These are phyloP conservation scores for Neolamprologus tretocephalus DNA, from an alignment of 2,113 vertebrate genomes.

Conservation along the genomic window DNA sequence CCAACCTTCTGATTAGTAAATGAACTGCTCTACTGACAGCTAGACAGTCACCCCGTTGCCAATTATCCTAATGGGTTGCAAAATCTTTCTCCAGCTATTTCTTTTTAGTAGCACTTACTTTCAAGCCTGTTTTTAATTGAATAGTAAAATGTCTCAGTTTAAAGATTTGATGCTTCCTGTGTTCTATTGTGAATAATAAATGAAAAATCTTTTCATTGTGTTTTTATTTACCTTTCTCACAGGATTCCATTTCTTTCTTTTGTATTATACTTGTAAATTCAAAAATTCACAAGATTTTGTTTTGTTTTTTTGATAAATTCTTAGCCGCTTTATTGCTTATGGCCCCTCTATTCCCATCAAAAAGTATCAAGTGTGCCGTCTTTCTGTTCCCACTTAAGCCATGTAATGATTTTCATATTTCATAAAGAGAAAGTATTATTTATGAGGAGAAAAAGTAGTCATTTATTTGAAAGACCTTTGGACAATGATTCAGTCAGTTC, in stretches of 20 bases:
- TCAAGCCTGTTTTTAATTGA: background rate
- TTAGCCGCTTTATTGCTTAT: background rate
- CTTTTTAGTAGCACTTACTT: background rate
- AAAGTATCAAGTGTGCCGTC: background rate
- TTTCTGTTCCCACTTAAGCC: background rate
- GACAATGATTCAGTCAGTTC: background rate
- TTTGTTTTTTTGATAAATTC: background rate
- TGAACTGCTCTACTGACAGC: background rate
- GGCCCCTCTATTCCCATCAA: background rate
- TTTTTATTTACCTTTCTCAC: background rate
- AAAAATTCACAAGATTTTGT: background rate
- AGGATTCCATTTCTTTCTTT: background rate
- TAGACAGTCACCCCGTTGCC: background rate
- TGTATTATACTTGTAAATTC: background rate
- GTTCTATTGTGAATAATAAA: background rate
- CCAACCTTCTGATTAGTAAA: background rate
- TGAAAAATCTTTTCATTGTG: background rate
- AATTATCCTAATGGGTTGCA: background rate
- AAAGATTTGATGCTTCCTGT: background rate
- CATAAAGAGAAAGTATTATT: background rate
- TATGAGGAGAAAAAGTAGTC: background rate
- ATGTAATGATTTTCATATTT: background rate
- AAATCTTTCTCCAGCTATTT: background rate
- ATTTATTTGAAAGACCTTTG: background rate
- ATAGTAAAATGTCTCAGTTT: background rate